A percentile compares a stretch with the other conserved stretches of the same genome.
Evolutionary conservation across 2,113 vertebrate species (phyloP).

Genomic region (Kryptolebias marmoratus): DNA sequence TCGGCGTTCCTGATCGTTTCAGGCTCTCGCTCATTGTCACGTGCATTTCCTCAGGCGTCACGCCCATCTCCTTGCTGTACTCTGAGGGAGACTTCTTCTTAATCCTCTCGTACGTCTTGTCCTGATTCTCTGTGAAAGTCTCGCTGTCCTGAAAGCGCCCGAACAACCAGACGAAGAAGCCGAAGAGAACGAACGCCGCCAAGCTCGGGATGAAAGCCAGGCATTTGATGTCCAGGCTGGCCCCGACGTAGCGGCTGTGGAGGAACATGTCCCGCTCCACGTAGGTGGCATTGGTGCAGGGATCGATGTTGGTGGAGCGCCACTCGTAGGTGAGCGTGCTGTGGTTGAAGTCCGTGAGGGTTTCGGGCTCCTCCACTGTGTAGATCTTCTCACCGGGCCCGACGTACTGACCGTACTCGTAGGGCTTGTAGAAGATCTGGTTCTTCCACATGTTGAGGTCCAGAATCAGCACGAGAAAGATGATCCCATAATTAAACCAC

Average conservation of each 20-base stretch:
- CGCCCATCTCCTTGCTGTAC: slow-evolving; percentile 88
- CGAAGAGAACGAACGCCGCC: slow-evolving; percentile 92
- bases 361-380: slow-evolving; percentile 92
- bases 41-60: slow-evolving; percentile 88
- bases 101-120: slow-evolving; percentile 93
- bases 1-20: slow-evolving; percentile 81
- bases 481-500: slow-evolving; percentile 99
- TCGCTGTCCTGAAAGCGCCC: slow-evolving; percentile 95
- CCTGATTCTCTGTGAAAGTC: slow-evolving; percentile 90
- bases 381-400: slow-evolving; percentile 96
- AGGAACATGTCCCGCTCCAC: slow-evolving; percentile 91
- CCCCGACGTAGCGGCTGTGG: slow-evolving; percentile 91
- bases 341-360: slow-evolving; percentile 89
- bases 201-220: slow-evolving; percentile 95
- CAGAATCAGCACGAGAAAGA: slow-evolving; percentile 97
- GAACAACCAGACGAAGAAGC: slow-evolving; percentile 95
- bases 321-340: slow-evolving; percentile 93
- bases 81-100: slow-evolving; percentile 93
- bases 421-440: slow-evolving; percentile 98
- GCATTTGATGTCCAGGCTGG: slow-evolving; percentile 92
- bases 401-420: slow-evolving; percentile 96
- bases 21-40: slow-evolving; percentile 83
- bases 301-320: slow-evolving; percentile 88
- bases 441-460: slow-evolving; percentile 99
- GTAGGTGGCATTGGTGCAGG: slow-evolving; percentile 87